Conservation (phyloP, 2,888 invertebrate species). For the Pterobdella sp. region DNA sequence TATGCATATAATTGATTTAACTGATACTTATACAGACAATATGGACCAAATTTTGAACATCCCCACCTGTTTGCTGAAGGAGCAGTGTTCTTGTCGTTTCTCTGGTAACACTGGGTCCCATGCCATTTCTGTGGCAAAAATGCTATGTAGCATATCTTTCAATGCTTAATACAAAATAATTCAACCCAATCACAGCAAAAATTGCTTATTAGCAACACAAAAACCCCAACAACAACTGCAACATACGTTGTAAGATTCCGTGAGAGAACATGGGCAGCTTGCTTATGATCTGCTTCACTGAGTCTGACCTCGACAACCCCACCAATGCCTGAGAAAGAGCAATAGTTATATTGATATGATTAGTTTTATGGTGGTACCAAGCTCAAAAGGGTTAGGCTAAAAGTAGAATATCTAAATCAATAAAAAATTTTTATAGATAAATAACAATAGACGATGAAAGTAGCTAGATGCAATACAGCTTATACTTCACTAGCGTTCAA, state of each 20-base stretch:
- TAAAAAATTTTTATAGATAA: not conserved
- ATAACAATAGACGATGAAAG: not conserved
- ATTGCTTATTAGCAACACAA: not conserved
- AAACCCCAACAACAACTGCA: not conserved
- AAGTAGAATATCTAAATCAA: not conserved
- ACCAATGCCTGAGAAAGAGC: conserved; percentile 34
- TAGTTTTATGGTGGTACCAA: conserved; percentile 5
- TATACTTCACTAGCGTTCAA: too few species aligned
- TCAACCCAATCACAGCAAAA: not conserved
- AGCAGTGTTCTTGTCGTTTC: conserved; percentile 85
- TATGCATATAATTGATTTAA: too few species aligned
- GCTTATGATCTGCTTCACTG: conserved; percentile 82
- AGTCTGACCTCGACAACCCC: conserved; percentile 84
- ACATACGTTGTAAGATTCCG: conserved; percentile 76
- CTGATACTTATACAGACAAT: too few species aligned
- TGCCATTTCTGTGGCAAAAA: conserved; percentile 65
- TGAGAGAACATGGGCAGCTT: conserved; percentile 81
- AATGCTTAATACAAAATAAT: conserved; percentile 5
- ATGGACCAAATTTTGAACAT: too few species aligned
- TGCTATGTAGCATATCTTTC: not conserved
- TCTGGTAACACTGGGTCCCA: conserved; percentile 93
- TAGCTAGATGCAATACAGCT: too few species aligned
- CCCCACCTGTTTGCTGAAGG: conserved; percentile 90
- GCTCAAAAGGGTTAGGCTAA: not conserved
- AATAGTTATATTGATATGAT: not conserved